Conservation (phyloP, 2,113 vertebrate species). For the Siniperca knerii region DNA sequence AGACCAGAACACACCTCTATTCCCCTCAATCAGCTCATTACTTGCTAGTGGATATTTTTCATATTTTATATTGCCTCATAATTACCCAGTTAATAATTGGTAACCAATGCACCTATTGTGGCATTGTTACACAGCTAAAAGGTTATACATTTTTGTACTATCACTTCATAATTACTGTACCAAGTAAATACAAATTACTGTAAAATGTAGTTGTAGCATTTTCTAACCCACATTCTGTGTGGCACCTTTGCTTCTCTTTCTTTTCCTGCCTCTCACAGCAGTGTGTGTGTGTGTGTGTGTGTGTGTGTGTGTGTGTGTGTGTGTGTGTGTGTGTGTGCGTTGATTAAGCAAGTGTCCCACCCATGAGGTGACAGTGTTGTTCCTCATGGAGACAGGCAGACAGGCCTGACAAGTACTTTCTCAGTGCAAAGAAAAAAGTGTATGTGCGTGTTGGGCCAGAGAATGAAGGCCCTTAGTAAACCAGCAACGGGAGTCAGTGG, state of each 20-base stretch:
- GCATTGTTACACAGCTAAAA: not conserved
- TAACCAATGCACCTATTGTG: not conserved
- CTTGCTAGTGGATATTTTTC: not conserved
- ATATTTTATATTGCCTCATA: not conserved
- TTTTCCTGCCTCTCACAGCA: not conserved
- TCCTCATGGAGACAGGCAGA: constrained; percentile 19
- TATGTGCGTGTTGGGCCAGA: not conserved
- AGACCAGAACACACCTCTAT: not conserved
- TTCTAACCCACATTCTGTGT: too few species aligned
- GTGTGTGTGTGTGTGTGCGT: constrained; percentile 8
- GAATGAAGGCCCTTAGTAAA: not conserved
- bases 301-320: too few species aligned
- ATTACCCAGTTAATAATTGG: not conserved
- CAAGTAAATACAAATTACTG: not conserved
- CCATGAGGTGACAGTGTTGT: constrained; percentile 27
- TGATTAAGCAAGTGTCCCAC: constrained; percentile 26
- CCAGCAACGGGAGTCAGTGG: not conserved
- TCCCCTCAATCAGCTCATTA: not conserved
- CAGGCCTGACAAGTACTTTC: constrained; percentile 4
- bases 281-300: not conserved
- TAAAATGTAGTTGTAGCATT: too few species aligned
- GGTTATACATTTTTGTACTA: not conserved
- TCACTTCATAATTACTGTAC: not conserved
- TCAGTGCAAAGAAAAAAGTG: not conserved
- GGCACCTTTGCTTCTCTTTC: too few species aligned